Conservation (phyloP, 2,797 vertebrate genomes). For the Poeciliopsis gracilis region DNA sequence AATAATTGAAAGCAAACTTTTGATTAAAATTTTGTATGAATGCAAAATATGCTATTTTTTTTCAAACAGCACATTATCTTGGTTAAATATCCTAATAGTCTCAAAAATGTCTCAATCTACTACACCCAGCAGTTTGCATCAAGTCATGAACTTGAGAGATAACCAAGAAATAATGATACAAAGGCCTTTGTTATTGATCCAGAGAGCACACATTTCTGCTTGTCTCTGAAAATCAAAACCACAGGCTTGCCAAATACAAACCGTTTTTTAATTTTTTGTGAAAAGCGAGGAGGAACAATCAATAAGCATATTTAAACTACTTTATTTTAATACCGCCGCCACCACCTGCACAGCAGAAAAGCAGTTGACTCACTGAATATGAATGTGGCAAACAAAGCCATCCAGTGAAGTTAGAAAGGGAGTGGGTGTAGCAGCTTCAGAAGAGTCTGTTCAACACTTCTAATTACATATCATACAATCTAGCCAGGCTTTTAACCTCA, state of each 20-base stretch:
- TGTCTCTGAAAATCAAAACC: not conserved
- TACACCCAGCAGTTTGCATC: too few relatives aligned
- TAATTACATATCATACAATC: slow-evolving; percentile 39
- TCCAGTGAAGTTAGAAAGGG: slow-evolving; percentile 23
- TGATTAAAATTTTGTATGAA: too few relatives aligned
- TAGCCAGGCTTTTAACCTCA: slow-evolving; percentile 22
- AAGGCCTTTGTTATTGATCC: not conserved
- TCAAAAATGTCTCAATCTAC: too few relatives aligned
- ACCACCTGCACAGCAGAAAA: slow-evolving; percentile 13
- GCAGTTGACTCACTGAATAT: slow-evolving; percentile 29
- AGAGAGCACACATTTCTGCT: not conserved
- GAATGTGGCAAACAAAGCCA: slow-evolving; percentile 37
- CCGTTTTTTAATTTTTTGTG: not conserved
- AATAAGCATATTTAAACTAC: not conserved
- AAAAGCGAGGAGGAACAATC: not conserved
- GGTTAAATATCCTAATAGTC: too few relatives aligned
- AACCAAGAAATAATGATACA: not conserved
- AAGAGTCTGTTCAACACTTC: slow-evolving; percentile 35
- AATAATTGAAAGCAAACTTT: too few relatives aligned
- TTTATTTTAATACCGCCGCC: slow-evolving; percentile 23
- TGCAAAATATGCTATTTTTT: not conserved
- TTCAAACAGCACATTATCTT: too few relatives aligned
- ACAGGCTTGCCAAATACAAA: not conserved
- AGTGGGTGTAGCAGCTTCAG: slow-evolving; percentile 39
- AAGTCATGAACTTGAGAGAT: not conserved